These are phyloP conservation scores for Heterotilapia buettikoferi DNA, from an alignment of 2,113 vertebrate genomes.

Conservation along the genomic window DNA sequence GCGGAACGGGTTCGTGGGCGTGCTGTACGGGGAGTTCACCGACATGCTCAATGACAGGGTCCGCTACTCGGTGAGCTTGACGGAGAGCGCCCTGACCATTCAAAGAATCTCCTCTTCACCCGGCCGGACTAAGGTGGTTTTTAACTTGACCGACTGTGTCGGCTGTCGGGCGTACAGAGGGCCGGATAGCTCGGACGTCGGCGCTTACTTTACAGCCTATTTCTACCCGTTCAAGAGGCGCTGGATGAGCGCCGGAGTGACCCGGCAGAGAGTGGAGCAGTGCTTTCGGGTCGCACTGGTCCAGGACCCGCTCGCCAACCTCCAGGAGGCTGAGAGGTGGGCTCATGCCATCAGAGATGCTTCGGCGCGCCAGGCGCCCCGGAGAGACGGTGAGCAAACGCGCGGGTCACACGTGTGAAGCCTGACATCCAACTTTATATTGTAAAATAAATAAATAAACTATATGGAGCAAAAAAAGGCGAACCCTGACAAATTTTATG, in stretches of 20 bases:
- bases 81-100: constrained; percentile 61
- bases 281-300: constrained; percentile 67
- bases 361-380: constrained; percentile 41
- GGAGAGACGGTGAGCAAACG: constrained; percentile 62
- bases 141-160: constrained; percentile 68
- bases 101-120: constrained; percentile 59
- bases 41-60: constrained; percentile 61
- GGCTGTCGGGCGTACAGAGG: constrained; percentile 65
- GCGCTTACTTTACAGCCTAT: constrained; percentile 69
- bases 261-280: constrained; percentile 72
- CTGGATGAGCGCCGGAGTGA: constrained; percentile 69
- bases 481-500: not conserved
- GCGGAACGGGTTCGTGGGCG: constrained; percentile 44
- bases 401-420: not conserved
- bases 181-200: constrained; percentile 51
- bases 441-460: not conserved
- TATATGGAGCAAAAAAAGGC: not conserved
- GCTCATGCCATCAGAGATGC: constrained; percentile 65
- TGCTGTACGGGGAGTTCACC: constrained; percentile 70
- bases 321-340: constrained; percentile 74
- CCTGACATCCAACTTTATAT: not conserved
- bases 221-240: constrained; percentile 71
- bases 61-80: constrained; percentile 67
- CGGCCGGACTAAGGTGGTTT: constrained; percentile 55
- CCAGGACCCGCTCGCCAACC: constrained; percentile 65